Evolutionary conservation across 2,888 invertebrate species (phyloP), one percentile per base, ranked within the genome.

Genomic region (Caenorhabditis macrosperma): DNA sequence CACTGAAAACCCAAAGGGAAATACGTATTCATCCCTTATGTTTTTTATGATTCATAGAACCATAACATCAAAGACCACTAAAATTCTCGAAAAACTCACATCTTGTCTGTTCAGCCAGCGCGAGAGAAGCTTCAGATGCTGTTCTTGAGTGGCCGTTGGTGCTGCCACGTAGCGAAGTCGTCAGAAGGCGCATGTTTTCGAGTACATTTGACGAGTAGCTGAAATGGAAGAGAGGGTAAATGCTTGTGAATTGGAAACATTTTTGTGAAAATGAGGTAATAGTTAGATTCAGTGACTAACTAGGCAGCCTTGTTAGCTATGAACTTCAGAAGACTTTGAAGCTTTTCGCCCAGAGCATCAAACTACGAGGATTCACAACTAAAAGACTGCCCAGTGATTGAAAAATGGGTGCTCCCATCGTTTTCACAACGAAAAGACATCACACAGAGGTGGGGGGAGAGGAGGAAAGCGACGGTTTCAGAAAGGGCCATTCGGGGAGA

Each of bases 61-160:
- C n/a, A n/a, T n/a, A n/a, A n/a, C n/a, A n/a, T n/a, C n/a, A n/a
- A n/a, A n/a, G n/a, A n/a, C n/a, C n/a, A n/a, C n/a, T n/a, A n/a
- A n/a, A n/a, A n/a, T n/a, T n/a, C n/a, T n/a, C n/a, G n/a, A n/a
- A n/a, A n/a, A 35, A 74, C 84, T 78, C 46, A 86, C 84, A 82
- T 85, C 86, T 74, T 10, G 84, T 82, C 57, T 85, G 81, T 57
- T 86, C 84, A 10, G 81, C 82, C 10, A 86, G 64, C 7, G 77
- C 78, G 64, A 86, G 35, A 33, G 82, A 82, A 33, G 77, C 72
- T 71, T 74, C 81, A 7, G 84, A 82, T 7, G 69, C 81, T 20
- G 67, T 81, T 17, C 81, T 61, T 7, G 78, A 67, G 17, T 35
- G 66, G 3, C 48, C 57, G n/a, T 48, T 30, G n/a, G 61, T 28